A percentile compares a stretch with the other conserved stretches of the same genome.
phyloP scores from a whole-genome alignment of 2,888 invertebrate genomes.

The Caradrina clavipalpis region DNA sequence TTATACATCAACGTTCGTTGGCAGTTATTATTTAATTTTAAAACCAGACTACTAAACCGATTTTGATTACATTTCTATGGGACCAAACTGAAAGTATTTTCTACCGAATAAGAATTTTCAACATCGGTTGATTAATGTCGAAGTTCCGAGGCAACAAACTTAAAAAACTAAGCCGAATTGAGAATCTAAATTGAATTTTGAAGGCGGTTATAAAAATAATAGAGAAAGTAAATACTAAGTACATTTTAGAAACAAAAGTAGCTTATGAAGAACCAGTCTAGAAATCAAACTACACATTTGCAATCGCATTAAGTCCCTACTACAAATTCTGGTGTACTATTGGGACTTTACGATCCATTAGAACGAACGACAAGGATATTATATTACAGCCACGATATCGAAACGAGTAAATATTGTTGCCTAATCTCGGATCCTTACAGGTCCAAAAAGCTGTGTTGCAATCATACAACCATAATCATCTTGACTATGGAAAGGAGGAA shows the following conservation, averaged over 20 bases:
- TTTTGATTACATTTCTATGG: too few species aligned
- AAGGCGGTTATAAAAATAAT: not conserved
- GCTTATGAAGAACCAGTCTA: too few species aligned
- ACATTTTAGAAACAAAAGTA: not conserved
- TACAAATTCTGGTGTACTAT: not conserved
- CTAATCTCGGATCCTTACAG: conserved; percentile 8
- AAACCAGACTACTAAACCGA: too few species aligned
- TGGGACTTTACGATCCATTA: conserved; percentile 4
- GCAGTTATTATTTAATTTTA: not conserved
- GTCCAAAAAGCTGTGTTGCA: conserved; percentile 35
- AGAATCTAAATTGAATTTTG: too few species aligned
- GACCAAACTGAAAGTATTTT: too few species aligned
- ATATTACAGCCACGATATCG: not conserved
- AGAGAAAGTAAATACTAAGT: not conserved
- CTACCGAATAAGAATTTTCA: too few species aligned
- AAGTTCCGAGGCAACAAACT: too few species aligned
- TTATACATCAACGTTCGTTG: conserved; percentile 52
- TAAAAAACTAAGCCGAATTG: too few species aligned
- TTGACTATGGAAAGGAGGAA: conserved; percentile 20
- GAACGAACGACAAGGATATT: conserved; percentile 6
- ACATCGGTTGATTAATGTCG: too few species aligned
- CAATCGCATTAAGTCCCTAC: not conserved
- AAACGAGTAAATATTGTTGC: not conserved
- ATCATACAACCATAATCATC: conserved; percentile 19
- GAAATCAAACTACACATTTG: not conserved